phyloP scores from a whole-genome alignment of 2,797 vertebrate genomes.

The Dermochelys coriacea region DNA sequence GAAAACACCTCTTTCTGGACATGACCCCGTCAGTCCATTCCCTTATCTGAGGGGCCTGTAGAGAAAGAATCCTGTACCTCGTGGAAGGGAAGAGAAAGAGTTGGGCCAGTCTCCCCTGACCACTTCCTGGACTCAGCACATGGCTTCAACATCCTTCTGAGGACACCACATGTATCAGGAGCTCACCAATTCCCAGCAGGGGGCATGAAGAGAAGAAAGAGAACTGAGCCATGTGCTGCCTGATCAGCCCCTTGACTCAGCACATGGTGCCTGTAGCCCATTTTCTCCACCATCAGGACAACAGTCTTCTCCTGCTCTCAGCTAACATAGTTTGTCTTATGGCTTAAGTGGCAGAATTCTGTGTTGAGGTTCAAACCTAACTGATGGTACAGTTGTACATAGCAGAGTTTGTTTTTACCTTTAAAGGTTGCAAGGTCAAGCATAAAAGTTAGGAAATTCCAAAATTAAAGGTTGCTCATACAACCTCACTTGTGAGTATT shows the following conservation, averaged over 20 bases:
- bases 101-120: neutral
- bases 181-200: neutral
- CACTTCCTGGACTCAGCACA: neutral
- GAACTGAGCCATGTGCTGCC: neutral
- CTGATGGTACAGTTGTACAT: neutral
- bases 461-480: neutral
- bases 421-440: neutral
- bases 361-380: neutral
- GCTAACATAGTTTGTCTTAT: too few relatives aligned
- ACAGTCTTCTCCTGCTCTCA: neutral
- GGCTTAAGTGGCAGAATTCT: neutral
- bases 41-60: neutral
- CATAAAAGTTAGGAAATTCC: neutral
- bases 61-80: neutral
- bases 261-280: neutral
- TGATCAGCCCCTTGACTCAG: rapidly evolving
- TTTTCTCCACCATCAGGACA: neutral
- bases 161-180: neutral
- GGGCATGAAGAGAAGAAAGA: neutral
- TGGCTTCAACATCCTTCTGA: neutral
- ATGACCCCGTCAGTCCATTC: neutral
- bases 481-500: neutral
- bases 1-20: rapidly evolving
- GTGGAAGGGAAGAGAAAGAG: neutral
- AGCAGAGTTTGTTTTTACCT: neutral